A percentile compares a stretch with the other conserved stretches of the same genome.
Conservation (phyloP, 2,797 vertebrate genomes). For the Peromyscus melanophrys region DNA sequence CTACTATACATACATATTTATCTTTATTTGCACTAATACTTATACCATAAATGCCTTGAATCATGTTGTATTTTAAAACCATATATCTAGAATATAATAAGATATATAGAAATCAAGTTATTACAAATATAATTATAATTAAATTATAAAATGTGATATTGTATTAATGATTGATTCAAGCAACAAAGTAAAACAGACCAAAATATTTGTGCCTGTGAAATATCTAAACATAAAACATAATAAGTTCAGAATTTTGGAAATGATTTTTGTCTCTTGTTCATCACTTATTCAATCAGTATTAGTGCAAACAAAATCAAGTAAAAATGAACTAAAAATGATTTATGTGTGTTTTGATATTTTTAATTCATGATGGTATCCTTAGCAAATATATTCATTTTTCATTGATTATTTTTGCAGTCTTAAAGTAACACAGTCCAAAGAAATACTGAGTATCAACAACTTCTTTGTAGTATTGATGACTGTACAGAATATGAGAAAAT, state of each 20-base stretch:
- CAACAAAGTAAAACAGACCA: not conserved
- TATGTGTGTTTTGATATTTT: not conserved
- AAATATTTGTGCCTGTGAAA: not conserved
- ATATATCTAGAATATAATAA: too few species aligned
- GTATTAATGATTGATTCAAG: not conserved
- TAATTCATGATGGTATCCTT: not conserved
- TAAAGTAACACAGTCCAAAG: not conserved
- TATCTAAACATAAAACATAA: not conserved
- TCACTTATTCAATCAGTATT: not conserved
- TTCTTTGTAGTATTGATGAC: slow-evolving; percentile 18
- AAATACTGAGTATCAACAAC: slow-evolving; percentile 28
- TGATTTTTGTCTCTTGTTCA: not conserved
- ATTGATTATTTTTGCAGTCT: not conserved
- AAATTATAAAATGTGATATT: not conserved
- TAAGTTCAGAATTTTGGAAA: not conserved
- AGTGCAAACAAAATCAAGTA: not conserved
- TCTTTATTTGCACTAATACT: not conserved
- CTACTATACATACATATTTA: not conserved
- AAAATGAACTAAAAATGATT: not conserved
- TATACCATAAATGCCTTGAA: not conserved
- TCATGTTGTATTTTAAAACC: not conserved
- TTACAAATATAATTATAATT: not conserved
- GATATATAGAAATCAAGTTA: not conserved
- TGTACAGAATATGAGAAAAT: slow-evolving; percentile 43
- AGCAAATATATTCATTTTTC: not conserved